These are phyloP conservation scores for Parambassis ranga DNA, from an alignment of 2,797 vertebrate species.

Conservation along the genomic window DNA sequence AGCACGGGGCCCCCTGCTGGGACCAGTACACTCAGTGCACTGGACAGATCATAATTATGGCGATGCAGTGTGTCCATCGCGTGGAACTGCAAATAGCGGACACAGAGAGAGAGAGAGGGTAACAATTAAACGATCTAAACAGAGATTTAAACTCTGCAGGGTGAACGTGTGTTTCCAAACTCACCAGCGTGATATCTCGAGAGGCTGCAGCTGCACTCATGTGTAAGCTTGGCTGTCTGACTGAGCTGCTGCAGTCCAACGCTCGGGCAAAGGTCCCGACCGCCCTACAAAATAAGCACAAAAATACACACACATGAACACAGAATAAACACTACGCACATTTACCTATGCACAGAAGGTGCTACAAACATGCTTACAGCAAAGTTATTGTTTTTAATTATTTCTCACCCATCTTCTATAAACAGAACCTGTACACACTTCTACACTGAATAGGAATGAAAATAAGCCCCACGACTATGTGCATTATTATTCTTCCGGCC, in stretches of 20 bases:
- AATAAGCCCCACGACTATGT: neutral
- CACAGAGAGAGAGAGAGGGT: neutral
- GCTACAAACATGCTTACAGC: too few species aligned
- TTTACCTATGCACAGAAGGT: too few species aligned
- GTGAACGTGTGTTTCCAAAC: conserved; percentile 23
- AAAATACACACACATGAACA: neutral
- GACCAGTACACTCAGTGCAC: conserved; percentile 91
- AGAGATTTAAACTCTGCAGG: neutral
- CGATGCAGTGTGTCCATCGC: conserved; percentile 97
- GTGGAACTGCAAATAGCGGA: conserved; percentile 83
- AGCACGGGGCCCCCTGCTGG: conserved; percentile 94
- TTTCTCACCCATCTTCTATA: too few species aligned
- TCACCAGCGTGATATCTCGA: conserved; percentile 95
- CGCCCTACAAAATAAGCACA: conserved; percentile 76
- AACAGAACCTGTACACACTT: neutral
- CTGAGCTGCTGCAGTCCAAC: conserved; percentile 96
- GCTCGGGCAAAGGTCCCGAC: conserved; percentile 96
- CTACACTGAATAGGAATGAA: neutral
- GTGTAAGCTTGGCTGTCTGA: conserved; percentile 95
- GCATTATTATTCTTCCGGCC: too few species aligned
- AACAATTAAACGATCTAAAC: neutral
- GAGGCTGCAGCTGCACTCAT: conserved; percentile 98
- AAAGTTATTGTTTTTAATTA: too few species aligned
- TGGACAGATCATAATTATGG: conserved; percentile 92
- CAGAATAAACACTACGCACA: neutral